These are phyloP conservation scores for Melipona quadrifasciata DNA, from an alignment of 1,140 invertebrate species.

Conservation along the genomic window DNA sequence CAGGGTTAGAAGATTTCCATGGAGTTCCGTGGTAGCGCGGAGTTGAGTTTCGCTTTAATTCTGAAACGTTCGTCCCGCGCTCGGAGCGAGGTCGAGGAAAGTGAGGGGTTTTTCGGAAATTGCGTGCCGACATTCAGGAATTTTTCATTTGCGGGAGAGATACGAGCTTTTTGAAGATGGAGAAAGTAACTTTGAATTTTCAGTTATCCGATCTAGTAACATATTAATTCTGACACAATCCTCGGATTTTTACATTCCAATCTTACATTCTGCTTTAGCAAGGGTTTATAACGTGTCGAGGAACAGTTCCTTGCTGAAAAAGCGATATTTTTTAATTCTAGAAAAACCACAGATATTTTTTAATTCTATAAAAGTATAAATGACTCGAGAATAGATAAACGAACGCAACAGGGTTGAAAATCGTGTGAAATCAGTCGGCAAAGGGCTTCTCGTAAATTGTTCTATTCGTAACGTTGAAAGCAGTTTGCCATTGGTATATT, in stretches of 20 bases:
- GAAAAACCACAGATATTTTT: no score
- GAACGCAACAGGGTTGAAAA: no score
- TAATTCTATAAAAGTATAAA: no score
- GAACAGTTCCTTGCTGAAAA: no score
- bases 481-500: no score
- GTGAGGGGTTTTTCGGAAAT: background rate
- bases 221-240: no score
- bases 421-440: no score
- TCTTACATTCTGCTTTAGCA: background rate
- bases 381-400: no score
- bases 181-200: background rate
- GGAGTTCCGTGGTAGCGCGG: background rate
- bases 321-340: no score
- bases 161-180: background rate
- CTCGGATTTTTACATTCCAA: background rate
- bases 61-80: background rate
- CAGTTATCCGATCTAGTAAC: background rate
- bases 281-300: no score
- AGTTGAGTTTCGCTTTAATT: conserved; percentile 5
- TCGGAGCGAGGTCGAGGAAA: background rate
- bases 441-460: no score
- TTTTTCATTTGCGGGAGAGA: conserved; percentile 4
- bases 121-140: conserved; percentile 13
- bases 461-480: no score
- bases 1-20: background rate